phyloP scores from a whole-genome alignment of 2,113 vertebrate species.

The Tyrannus savana region DNA sequence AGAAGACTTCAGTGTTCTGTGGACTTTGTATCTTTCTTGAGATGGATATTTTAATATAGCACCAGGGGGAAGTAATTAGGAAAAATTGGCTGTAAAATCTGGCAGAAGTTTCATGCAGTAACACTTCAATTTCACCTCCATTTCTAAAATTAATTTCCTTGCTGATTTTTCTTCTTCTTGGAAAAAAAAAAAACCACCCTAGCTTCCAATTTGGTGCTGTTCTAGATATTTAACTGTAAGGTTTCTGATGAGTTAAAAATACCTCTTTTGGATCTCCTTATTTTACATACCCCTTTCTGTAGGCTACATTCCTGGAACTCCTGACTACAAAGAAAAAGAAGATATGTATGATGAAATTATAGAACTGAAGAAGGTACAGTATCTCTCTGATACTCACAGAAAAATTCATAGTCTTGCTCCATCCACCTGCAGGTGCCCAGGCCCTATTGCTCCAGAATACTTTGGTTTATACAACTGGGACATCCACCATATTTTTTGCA shows the following conservation, averaged over 20 bases:
- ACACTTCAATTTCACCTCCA: not conserved
- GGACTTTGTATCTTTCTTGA: not conserved
- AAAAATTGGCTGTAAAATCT: not conserved
- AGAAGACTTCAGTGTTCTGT: not conserved
- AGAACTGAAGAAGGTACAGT: slow-evolving; percentile 90
- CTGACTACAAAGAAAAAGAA: slow-evolving; percentile 87
- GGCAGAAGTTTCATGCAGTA: not conserved
- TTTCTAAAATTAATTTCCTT: not conserved
- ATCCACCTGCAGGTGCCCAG: not conserved
- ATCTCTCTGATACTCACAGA: not conserved
- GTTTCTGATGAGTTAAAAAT: not conserved
- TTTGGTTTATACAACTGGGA: not conserved
- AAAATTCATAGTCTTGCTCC: not conserved
- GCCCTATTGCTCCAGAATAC: not conserved
- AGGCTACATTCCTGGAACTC: slow-evolving; percentile 76
- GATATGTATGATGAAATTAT: slow-evolving; percentile 95
- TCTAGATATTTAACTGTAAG: not conserved
- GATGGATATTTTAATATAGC: not conserved
- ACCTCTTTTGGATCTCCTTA: not conserved
- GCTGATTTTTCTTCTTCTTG: not conserved
- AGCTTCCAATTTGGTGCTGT: not conserved
- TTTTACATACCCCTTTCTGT: not conserved
- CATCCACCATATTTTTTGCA: not conserved
- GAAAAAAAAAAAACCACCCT: not conserved
- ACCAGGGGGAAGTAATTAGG: not conserved